These are phyloP conservation scores for Rhineura floridana DNA, from an alignment of 2,113 vertebrate species.

Conservation along the genomic window DNA sequence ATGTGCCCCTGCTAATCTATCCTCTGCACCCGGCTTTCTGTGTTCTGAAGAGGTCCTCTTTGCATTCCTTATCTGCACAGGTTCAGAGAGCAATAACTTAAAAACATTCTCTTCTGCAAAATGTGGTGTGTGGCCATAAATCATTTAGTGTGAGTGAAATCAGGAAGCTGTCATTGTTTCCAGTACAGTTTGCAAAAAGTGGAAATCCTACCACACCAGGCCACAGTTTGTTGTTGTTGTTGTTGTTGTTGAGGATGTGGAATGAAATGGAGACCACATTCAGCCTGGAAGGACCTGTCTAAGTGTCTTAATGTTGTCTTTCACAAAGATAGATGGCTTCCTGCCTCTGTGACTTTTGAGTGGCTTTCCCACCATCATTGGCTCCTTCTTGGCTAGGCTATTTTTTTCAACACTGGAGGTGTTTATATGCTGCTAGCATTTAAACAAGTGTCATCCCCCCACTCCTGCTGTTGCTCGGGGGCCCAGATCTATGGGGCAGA, in stretches of 20 bases:
- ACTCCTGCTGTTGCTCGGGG: not conserved
- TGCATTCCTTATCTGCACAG: slow-evolving; percentile 15
- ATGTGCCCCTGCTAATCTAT: slow-evolving; percentile 22
- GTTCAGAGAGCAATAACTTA: slow-evolving; percentile 48
- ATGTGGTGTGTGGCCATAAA: slow-evolving; percentile 4
- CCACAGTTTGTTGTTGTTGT: slow-evolving; percentile 1
- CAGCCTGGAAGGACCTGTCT: slow-evolving; percentile 1
- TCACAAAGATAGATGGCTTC: slow-evolving; percentile 16
- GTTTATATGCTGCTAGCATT: slow-evolving; percentile 4
- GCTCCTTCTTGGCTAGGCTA: not conserved
- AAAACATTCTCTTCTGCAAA: slow-evolving; percentile 32
- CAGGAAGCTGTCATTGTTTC: slow-evolving; percentile 30
- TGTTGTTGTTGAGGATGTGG: slow-evolving; percentile 15
- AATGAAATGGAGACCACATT: slow-evolving; percentile 12
- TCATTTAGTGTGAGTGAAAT: slow-evolving; percentile 18
- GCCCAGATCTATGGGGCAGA: not conserved
- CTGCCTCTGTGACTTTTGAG: not conserved
- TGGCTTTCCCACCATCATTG: not conserved
- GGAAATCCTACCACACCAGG: slow-evolving; percentile 5
- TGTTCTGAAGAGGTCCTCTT: slow-evolving; percentile 44
- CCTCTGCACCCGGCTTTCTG: slow-evolving; percentile 48
- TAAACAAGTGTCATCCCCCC: slow-evolving; percentile 18
- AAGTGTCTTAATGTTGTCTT: not conserved
- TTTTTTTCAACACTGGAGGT: slow-evolving; percentile 1
- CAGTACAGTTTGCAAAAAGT: not conserved